Evolutionary conservation across 2,888 invertebrate species (phyloP).

Genomic region (Epistrophe grossulariae): DNA sequence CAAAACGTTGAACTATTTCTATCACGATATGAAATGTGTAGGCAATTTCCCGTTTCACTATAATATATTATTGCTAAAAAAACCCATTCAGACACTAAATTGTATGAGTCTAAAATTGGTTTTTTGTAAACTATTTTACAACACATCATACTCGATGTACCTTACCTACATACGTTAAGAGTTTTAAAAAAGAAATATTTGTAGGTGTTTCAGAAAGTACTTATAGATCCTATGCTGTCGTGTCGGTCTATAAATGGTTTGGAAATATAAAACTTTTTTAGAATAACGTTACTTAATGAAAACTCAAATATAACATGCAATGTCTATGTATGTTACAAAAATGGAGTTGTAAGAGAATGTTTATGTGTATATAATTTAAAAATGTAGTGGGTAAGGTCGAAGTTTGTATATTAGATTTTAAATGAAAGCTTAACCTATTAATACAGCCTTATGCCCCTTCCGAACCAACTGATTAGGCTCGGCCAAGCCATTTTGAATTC

Average conservation of each 20-base stretch:
- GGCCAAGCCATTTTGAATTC: too few relatives aligned
- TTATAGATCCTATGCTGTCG: neutral
- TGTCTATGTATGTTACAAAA: too few relatives aligned
- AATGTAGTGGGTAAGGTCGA: too few relatives aligned
- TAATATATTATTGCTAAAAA: neutral
- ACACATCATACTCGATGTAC: neutral
- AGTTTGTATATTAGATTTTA: too few relatives aligned
- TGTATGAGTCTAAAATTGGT: neutral
- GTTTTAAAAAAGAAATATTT: neutral
- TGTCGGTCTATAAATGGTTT: neutral
- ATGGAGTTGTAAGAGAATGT: too few relatives aligned
- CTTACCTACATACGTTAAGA: too few relatives aligned
- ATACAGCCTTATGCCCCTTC: too few relatives aligned
- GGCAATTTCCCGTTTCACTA: constrained; percentile 12
- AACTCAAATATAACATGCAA: neutral
- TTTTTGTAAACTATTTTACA: neutral
- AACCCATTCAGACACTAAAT: neutral
- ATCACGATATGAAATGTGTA: neutral
- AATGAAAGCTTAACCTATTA: too few relatives aligned
- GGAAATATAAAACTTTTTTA: neutral
- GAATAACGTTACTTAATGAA: neutral
- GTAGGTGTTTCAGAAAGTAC: neutral
- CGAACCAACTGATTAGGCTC: too few relatives aligned
- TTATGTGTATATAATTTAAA: too few relatives aligned
- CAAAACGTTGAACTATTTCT: constrained; percentile 2